Evolutionary conservation across 2,888 invertebrate genomes (phyloP).

Genomic region (Drosophila borealis): DNA sequence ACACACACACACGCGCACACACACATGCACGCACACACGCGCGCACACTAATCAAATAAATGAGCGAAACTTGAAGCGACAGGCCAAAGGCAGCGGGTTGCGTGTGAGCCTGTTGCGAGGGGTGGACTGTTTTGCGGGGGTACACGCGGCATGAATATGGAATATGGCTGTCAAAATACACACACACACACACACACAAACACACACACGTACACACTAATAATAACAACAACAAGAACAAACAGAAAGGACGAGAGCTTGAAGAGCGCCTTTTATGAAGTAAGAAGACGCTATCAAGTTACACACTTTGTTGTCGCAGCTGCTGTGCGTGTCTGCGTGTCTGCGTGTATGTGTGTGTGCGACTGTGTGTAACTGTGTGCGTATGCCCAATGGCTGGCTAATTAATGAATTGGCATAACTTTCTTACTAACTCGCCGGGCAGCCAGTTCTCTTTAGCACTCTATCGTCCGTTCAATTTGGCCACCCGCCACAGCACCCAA

Average conservation of each 20-base stretch:
- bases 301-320: conserved; percentile 42
- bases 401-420: conserved; percentile 81
- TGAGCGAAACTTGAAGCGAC: conserved; percentile 45
- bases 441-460: conserved; percentile 44
- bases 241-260: conserved; percentile 30
- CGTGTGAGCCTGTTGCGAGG: neutral
- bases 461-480: conserved; percentile 52
- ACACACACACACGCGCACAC: conserved; percentile 8
- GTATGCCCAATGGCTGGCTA: conserved; percentile 69
- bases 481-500: neutral
- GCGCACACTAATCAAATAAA: conserved; percentile 74
- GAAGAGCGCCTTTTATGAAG: conserved; percentile 68
- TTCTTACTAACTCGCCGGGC: conserved; percentile 59
- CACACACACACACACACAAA: conserved; percentile 26
- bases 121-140: neutral
- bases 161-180: conserved; percentile 63
- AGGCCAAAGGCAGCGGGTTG: conserved; percentile 1
- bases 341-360: conserved; percentile 31
- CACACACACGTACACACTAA: conserved; percentile 34
- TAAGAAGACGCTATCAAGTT: conserved; percentile 70
- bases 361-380: conserved; percentile 30
- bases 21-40: neutral
- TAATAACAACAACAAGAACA: conserved; percentile 25
- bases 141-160: conserved; percentile 76
- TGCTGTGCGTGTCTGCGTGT: conserved; percentile 8